These are phyloP conservation scores for Eubucco bourcierii DNA, from an alignment of 2,113 vertebrate species.

Conservation along the genomic window DNA sequence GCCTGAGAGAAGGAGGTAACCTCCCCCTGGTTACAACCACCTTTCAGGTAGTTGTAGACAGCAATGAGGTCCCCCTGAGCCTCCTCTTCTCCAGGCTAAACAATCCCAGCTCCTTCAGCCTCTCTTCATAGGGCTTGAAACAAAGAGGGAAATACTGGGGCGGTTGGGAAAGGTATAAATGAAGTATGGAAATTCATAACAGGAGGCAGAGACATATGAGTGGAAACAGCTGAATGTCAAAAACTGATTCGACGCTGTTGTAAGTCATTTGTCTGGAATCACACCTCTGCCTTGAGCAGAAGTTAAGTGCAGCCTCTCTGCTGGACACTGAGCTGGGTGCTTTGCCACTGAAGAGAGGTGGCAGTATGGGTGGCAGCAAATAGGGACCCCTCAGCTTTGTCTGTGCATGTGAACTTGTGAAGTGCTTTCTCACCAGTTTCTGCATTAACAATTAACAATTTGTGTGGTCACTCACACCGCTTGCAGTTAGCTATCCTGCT, in stretches of 20 bases:
- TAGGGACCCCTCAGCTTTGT: not conserved
- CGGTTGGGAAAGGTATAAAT: not conserved
- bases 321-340: fast-evolving
- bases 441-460: too few species aligned
- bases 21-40: too few species aligned
- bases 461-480: too few species aligned
- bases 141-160: not conserved
- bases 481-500: too few species aligned
- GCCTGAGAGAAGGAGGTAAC: too few species aligned
- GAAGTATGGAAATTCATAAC: not conserved
- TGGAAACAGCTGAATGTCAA: not conserved
- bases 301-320: not conserved
- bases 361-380: fast-evolving
- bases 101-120: too few species aligned
- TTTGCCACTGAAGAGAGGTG: fast-evolving
- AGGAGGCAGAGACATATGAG: not conserved
- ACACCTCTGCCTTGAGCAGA: not conserved
- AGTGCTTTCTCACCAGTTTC: not conserved
- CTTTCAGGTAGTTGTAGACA: too few species aligned
- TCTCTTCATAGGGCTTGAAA: too few species aligned
- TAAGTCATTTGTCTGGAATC: not conserved
- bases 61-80: too few species aligned
- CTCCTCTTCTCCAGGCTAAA: too few species aligned
- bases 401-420: fast-evolving
- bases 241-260: not conserved